A percentile compares a stretch with the other conserved stretches of the same genome.
Evolutionary conservation across 1,140 invertebrate species (phyloP).

Genomic region (Heliconius hermathena): DNA sequence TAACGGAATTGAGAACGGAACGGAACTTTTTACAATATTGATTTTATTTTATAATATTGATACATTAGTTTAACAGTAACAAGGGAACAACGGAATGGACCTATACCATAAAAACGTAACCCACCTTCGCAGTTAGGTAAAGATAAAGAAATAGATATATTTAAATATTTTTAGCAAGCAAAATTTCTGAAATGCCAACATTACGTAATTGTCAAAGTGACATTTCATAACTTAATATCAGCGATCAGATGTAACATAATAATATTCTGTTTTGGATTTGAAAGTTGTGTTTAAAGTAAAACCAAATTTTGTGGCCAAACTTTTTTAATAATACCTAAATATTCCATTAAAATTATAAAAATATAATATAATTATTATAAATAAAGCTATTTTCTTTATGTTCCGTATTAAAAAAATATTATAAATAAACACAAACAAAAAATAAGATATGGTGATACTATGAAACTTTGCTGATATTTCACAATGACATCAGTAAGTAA

Average conservation of each 20-base stretch:
- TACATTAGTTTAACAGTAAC: too few species aligned
- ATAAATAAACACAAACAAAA: neutral
- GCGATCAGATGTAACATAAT: neutral
- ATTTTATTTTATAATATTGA: too few species aligned
- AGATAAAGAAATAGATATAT: too few species aligned
- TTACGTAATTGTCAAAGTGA: neutral
- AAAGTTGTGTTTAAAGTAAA: neutral
- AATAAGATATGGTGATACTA: neutral
- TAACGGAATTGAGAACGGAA: too few species aligned
- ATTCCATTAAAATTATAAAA: neutral
- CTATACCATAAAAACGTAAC: too few species aligned
- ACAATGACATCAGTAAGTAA: conserved; percentile 1
- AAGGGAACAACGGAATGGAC: too few species aligned
- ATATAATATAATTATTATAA: neutral
- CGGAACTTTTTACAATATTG: too few species aligned
- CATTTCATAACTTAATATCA: neutral
- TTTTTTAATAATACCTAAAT: neutral
- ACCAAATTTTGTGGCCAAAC: neutral
- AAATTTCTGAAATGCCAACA: neutral
- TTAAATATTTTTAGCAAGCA: neutral
- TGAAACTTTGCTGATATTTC: neutral
- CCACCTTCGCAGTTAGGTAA: too few species aligned
- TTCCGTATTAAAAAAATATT: neutral
- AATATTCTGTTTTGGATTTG: neutral
- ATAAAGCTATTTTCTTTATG: neutral